Percentiles rank a stretch among this genome's conserved stretches.
Conservation (phyloP, 2,888 invertebrate species). For the Tipula helvola region DNA sequence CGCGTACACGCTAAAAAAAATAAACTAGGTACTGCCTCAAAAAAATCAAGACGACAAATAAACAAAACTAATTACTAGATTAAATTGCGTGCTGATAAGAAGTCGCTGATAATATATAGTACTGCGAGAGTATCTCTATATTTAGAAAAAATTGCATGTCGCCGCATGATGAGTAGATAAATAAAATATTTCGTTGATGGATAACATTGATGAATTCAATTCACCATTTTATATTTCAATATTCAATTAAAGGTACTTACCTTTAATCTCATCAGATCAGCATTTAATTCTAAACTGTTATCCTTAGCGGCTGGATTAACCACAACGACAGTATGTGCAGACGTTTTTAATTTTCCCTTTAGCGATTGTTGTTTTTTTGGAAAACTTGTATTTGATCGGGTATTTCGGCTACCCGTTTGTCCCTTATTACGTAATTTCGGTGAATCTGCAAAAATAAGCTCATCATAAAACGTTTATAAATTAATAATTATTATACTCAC, state of each 20-base stretch:
- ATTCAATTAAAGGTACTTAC: conserved; percentile 27
- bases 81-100: neutral
- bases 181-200: too few relatives aligned
- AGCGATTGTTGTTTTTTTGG: conserved; percentile 18
- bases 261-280: conserved; percentile 57
- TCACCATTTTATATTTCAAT: too few relatives aligned
- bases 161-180: neutral
- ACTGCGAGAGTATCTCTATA: neutral
- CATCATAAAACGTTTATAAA: too few relatives aligned
- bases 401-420: conserved; percentile 15
- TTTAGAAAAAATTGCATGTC: neutral
- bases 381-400: conserved; percentile 16
- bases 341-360: conserved; percentile 36
- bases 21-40: neutral
- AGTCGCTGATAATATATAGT: neutral
- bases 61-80: neutral
- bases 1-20: neutral
- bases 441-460: conserved; percentile 45
- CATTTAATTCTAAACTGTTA: conserved; percentile 55
- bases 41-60: neutral
- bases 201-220: too few relatives aligned
- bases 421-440: conserved; percentile 59
- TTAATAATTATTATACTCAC: conserved; percentile 31
- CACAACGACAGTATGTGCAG: conserved; percentile 64
- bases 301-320: conserved; percentile 58